Evolutionary conservation across 2,113 vertebrate species (phyloP).

Genomic region (Regulus satrapa): DNA sequence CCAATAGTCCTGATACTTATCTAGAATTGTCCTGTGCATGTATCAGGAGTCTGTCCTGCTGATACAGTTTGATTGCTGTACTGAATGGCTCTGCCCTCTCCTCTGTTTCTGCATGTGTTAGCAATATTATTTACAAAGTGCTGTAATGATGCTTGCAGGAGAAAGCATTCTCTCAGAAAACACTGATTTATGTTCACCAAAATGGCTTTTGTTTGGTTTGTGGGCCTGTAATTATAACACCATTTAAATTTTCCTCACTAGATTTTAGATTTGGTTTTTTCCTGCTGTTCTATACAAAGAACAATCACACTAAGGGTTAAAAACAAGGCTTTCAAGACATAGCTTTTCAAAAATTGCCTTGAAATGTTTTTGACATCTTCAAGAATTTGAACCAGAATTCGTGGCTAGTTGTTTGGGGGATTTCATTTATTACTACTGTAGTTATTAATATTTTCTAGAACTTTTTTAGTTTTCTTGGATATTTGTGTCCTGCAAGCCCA

Average conservation of each 20-base stretch:
- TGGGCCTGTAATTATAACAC: not conserved
- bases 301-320: not conserved
- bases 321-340: not conserved
- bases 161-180: not conserved
- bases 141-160: not conserved
- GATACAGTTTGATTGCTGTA: not conserved
- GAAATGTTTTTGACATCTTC: not conserved
- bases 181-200: not conserved
- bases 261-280: not conserved
- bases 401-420: not conserved
- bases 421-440: not conserved
- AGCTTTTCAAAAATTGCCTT: not conserved
- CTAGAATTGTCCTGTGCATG: not conserved
- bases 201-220: not conserved
- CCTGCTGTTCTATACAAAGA: not conserved
- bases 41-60: not conserved
- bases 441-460: not conserved
- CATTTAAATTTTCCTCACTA: not conserved
- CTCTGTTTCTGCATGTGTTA: not conserved
- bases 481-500: not conserved
- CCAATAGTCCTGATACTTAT: not conserved
- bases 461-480: not conserved
- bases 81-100: not conserved
- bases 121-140: not conserved
- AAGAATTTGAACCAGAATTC: not conserved